These are phyloP conservation scores for Chrysocyon brachyurus DNA, from an alignment of 2,797 vertebrate genomes.

Conservation along the genomic window DNA sequence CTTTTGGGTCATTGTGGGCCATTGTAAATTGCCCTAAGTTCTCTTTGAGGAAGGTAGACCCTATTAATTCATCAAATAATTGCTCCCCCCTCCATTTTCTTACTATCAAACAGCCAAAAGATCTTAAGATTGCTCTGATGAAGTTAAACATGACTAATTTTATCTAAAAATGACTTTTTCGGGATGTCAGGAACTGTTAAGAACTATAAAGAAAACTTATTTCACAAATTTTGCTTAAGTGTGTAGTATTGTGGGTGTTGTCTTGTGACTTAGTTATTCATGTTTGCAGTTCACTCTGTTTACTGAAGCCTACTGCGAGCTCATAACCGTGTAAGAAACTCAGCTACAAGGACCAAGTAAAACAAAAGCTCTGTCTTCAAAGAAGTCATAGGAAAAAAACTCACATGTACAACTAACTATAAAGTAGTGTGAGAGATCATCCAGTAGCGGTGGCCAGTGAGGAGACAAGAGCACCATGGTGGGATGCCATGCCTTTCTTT, in stretches of 20 bases:
- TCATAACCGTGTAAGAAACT: neutral
- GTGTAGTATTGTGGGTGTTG: neutral
- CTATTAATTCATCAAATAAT: neutral
- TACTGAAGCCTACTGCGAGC: neutral
- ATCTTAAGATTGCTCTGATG: neutral
- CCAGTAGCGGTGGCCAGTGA: neutral
- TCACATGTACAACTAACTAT: neutral
- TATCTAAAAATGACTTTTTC: constrained; percentile 29
- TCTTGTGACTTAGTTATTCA: neutral
- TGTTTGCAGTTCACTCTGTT: neutral
- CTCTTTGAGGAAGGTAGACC: neutral
- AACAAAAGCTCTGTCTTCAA: neutral
- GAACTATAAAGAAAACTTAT: neutral
- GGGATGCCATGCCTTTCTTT: constrained; percentile 92
- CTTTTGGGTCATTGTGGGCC: neutral
- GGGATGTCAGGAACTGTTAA: neutral
- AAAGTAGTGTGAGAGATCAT: neutral
- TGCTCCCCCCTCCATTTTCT: neutral
- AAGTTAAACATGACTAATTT: neutral
- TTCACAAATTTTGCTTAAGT: neutral
- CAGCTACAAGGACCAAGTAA: neutral
- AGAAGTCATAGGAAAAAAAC: neutral
- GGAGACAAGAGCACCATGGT: neutral
- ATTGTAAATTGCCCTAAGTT: neutral
- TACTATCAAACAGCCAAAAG: neutral